These are phyloP conservation scores for Agrotis ipsilon DNA, from an alignment of 2,888 invertebrate genomes.

Conservation along the genomic window DNA sequence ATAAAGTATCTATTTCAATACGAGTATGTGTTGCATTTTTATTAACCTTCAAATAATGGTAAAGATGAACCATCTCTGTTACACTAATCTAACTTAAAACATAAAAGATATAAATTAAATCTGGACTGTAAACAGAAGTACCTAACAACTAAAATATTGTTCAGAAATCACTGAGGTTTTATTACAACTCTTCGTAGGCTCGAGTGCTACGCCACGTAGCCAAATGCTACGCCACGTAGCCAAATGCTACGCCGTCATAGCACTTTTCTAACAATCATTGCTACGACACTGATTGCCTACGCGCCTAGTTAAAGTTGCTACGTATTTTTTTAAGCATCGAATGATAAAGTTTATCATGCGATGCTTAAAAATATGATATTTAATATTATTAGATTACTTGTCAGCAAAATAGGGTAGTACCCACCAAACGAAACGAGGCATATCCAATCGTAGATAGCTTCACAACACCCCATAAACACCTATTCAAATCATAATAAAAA, in stretches of 20 bases:
- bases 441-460: conserved; percentile 15
- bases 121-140: no score
- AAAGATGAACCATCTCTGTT: background rate
- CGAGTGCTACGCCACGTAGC: background rate
- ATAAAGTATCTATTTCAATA: background rate
- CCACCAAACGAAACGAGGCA: background rate
- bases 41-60: background rate
- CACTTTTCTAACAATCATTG: background rate
- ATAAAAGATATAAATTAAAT: no score
- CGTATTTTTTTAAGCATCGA: background rate
- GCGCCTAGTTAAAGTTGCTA: background rate
- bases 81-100: no score
- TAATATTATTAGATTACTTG: no score
- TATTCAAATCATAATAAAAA: conserved; percentile 57
- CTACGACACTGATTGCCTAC: conserved; percentile 17
- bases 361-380: no score
- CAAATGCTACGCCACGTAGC: background rate
- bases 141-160: no score
- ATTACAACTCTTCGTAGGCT: background rate
- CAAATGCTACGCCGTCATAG: conserved; percentile 20
- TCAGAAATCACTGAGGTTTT: background rate
- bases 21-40: background rate
- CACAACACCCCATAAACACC: conserved; percentile 22
- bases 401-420: background rate
- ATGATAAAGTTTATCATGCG: no score